Evolutionary conservation across 2,113 vertebrate genomes (phyloP), one percentile per base, ranked within the genome.

Genomic region (Alosa alosa): DNA sequence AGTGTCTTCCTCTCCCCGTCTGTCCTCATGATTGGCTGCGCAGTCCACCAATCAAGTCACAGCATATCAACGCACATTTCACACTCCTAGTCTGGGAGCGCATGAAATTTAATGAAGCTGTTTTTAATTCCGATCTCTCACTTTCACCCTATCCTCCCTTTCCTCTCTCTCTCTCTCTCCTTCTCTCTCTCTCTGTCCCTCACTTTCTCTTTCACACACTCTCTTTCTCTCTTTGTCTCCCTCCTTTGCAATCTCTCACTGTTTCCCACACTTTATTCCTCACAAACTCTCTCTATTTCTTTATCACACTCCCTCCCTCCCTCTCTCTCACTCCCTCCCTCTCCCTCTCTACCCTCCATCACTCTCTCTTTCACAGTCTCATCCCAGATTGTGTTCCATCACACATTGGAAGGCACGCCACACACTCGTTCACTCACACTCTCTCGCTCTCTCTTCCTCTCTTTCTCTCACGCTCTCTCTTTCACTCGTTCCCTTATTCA

Each of bases 51-150:
- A 72, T 72, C 64, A 72, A 11, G 25, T 60, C 81, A 81, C 81
- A 44, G 81, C 10, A 45, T 81, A 81, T 83, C 81, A 86, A 36
- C 64, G 7, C 31, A 85, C 84, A 81, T 41, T 25, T 55, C 72
- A 81, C 78, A 83, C 81, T 83, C 36, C 18, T 22, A 4, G 68
- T 83, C 49, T 87, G 85, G 87, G 83, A 81, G 88, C 84, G 49
- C 85, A 82, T 84, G 78, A 84, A 88, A 86, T 84, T 60, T 50
- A 81, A 86, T 64, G 15, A 83, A 86, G 64, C 85, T 85, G 85
- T 83, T 72, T 72, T 72, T 72, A 25, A 88, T 84, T 82, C 25
- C 64, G 0, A 8, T 68, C 64, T 68, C 64, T 31, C 64, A 11
- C 64, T 10, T 15, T 72, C 64, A 15, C 64, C 13, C 7, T 10